phyloP scores from a whole-genome alignment of 2,113 vertebrate genomes.

The Enhydra lutris region DNA sequence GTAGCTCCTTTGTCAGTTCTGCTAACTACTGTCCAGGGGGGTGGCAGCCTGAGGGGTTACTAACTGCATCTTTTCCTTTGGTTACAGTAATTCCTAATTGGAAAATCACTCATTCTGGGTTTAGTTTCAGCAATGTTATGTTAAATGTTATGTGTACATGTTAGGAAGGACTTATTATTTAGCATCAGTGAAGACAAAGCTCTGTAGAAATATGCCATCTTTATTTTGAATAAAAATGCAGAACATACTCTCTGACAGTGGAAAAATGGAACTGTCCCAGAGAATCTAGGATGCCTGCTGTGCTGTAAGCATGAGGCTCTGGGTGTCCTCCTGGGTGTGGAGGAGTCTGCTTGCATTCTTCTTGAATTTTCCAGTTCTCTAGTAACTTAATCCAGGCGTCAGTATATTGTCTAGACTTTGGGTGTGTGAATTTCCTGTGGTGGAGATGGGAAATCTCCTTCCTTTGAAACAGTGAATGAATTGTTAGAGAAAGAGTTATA shows the following conservation, averaged over 20 bases:
- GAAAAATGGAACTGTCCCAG: not conserved
- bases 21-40: not conserved
- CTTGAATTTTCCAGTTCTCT: not conserved
- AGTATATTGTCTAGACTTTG: constrained; percentile 17
- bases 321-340: not conserved
- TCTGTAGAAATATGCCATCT: not conserved
- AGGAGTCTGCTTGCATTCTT: not conserved
- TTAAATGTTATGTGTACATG: not conserved
- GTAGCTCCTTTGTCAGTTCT: not conserved
- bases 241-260: not conserved
- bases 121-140: constrained; percentile 16
- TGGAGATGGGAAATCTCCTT: constrained; percentile 4
- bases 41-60: not conserved
- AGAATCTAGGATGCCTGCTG: not conserved
- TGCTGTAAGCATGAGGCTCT: not conserved
- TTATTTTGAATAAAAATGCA: constrained; percentile 37
- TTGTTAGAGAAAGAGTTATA: not conserved
- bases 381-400: constrained; percentile 17
- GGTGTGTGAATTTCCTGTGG: not conserved
- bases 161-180: constrained; percentile 15
- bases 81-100: not conserved
- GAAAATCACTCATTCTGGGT: not conserved
- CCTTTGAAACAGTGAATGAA: not conserved
- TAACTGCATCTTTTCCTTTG: not conserved
- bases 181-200: not conserved